Conservation (phyloP, 2,113 vertebrate genomes). For the Seriola aureovittata region DNA sequence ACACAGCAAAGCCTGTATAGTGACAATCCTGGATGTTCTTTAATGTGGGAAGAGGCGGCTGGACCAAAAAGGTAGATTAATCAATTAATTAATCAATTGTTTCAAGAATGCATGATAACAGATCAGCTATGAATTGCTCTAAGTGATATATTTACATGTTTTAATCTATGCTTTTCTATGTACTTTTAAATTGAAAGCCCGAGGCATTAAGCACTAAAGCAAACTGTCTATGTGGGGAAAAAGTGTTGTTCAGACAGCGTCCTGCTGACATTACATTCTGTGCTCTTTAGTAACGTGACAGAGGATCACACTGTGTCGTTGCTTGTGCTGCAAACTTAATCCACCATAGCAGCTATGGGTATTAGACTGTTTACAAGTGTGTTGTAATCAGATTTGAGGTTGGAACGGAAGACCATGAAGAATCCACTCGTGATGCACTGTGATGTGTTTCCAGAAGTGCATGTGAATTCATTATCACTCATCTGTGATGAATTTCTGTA, state of each 20-base stretch:
- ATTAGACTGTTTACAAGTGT: constrained; percentile 26
- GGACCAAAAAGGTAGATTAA: constrained; percentile 56
- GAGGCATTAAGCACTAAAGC: neutral
- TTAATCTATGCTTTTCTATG: neutral
- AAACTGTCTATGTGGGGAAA: neutral
- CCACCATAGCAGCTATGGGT: neutral
- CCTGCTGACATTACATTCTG: neutral
- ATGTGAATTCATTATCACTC: neutral
- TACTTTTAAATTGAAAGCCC: neutral
- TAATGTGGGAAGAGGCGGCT: constrained; percentile 9
- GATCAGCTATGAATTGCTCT: neutral
- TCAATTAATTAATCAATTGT: neutral
- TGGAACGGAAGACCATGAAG: neutral
- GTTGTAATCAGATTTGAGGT: constrained; percentile 31
- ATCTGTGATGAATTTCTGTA: too few species aligned
- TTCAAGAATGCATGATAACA: neutral
- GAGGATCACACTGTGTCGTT: constrained; percentile 6
- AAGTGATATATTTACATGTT: neutral
- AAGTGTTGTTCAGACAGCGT: neutral
- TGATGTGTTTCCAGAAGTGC: neutral
- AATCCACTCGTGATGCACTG: constrained; percentile 6
- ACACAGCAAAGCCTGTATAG: neutral
- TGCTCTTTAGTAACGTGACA: neutral
- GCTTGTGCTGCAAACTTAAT: constrained; percentile 26
- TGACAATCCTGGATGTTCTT: constrained; percentile 15